phyloP scores from a whole-genome alignment of 2,888 invertebrate species.

The Hyposoter dolosus region DNA sequence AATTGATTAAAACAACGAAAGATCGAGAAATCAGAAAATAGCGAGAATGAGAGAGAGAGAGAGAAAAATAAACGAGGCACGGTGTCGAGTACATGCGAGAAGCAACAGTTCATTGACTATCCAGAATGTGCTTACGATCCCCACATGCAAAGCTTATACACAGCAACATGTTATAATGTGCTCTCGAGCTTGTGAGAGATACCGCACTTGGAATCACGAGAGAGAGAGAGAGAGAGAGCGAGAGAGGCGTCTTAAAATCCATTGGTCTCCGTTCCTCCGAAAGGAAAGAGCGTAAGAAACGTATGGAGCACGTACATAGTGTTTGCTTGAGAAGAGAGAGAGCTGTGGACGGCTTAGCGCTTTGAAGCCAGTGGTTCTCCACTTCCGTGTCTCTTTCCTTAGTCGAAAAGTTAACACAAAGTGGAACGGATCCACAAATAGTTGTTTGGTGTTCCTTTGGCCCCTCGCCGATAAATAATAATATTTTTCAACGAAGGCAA shows the following conservation, averaged over 20 bases:
- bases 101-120: conserved; percentile 72
- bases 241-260: not conserved
- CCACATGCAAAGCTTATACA: conserved; percentile 14
- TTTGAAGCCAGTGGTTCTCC: conserved; percentile 63
- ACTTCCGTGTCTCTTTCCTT: conserved; percentile 59
- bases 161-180: conserved; percentile 24
- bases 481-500: not conserved
- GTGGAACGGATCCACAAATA: not conserved
- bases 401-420: conserved; percentile 32
- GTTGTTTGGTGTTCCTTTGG: not conserved
- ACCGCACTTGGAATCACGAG: conserved; percentile 18
- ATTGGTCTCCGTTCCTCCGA: conserved; percentile 26
- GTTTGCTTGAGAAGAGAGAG: conserved; percentile 44
- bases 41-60: not conserved
- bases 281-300: conserved; percentile 50
- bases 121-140: conserved; percentile 66
- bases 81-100: conserved; percentile 24
- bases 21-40: not conserved
- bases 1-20: not conserved
- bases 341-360: conserved; percentile 50
- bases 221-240: conserved; percentile 25
- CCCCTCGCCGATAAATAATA: not conserved
- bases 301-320: conserved; percentile 56
- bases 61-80: conserved; percentile 1
- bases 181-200: conserved; percentile 19